A percentile compares a stretch with the other conserved stretches of the same genome.
Evolutionary conservation across 2,113 vertebrate genomes (phyloP).

Genomic region (Leucopsar rothschildi): DNA sequence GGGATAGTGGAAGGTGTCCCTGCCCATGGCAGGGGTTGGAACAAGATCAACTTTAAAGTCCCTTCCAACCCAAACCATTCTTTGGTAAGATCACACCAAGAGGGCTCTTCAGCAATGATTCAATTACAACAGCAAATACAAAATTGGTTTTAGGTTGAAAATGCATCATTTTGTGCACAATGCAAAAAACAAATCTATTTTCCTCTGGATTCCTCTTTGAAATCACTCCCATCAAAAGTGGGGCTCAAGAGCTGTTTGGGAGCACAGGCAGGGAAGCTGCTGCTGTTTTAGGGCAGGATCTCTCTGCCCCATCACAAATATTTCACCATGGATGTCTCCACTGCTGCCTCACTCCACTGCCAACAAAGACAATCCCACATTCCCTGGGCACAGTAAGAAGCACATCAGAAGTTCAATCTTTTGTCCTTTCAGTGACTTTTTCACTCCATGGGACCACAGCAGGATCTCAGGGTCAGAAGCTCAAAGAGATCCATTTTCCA

Average conservation of each 20-base stretch:
- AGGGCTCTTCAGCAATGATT: background rate
- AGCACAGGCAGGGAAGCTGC: background rate
- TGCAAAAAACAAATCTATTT: background rate
- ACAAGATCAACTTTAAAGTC: fast-evolving
- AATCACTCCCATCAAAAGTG: background rate
- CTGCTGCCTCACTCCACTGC: background rate
- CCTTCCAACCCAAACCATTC: background rate
- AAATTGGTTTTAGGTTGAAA: background rate
- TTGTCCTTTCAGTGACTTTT: background rate
- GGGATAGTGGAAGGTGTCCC: fast-evolving
- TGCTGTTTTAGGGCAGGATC: background rate
- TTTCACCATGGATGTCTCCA: background rate
- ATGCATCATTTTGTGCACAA: background rate
- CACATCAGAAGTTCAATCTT: background rate
- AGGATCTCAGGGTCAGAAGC: background rate
- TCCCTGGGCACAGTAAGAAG: background rate
- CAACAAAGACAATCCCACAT: background rate
- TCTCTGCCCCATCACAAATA: background rate
- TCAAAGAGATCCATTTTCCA: background rate
- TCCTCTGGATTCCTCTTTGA: background rate
- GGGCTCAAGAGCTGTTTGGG: background rate
- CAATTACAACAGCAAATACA: background rate
- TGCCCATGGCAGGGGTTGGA: fast-evolving
- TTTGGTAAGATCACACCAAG: background rate
- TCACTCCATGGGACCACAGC: background rate